Evolutionary conservation across 2,888 invertebrate species (phyloP).

Genomic region (Panopea generosa): DNA sequence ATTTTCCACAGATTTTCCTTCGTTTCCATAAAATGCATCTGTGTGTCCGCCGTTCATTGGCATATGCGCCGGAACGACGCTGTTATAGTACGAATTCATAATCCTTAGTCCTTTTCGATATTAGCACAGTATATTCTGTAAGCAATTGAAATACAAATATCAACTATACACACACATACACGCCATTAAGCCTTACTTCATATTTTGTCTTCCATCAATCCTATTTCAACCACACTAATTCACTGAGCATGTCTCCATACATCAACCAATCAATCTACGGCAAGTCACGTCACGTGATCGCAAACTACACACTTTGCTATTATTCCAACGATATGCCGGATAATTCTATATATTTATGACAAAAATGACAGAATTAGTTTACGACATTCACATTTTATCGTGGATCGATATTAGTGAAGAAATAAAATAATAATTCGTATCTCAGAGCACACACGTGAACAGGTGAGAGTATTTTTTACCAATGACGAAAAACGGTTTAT

Average conservation of each 20-base stretch:
- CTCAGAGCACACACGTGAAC: no score
- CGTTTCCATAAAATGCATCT: conserved; percentile 66
- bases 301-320: conserved; percentile 55
- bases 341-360: conserved; percentile 50
- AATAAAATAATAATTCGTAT: neutral
- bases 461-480: no score
- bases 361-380: conserved; percentile 45
- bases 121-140: neutral
- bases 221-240: conserved; percentile 42
- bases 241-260: conserved; percentile 57
- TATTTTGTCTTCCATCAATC: conserved; percentile 51
- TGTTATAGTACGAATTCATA: conserved; percentile 69
- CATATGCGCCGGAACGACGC: conserved; percentile 69
- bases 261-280: conserved; percentile 64
- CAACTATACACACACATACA: no score
- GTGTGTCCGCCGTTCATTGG: conserved; percentile 63
- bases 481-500: no score
- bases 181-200: conserved; percentile 39
- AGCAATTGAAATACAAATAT: conserved; percentile 1
- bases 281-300: conserved; percentile 64
- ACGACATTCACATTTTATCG: neutral
- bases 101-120: conserved; percentile 1
- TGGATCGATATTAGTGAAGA: neutral
- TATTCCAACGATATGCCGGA: conserved; percentile 45
- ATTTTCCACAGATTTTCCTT: conserved; percentile 62